Conservation (phyloP, 2,113 vertebrate genomes). For the Hymenochirus boettgeri region DNA sequence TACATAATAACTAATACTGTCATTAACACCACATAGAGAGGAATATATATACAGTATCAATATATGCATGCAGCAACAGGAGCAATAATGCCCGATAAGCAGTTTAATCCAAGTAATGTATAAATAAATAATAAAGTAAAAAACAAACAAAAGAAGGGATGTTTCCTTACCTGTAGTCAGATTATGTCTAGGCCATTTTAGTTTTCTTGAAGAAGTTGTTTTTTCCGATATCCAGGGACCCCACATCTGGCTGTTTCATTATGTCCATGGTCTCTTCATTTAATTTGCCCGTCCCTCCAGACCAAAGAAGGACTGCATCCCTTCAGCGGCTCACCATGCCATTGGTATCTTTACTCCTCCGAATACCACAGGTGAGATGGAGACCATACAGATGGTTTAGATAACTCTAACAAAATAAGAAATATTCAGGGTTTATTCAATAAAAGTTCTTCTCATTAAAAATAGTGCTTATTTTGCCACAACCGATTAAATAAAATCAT, state of each 20-base stretch:
- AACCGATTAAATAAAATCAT: too few species aligned
- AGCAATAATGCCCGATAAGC: too few species aligned
- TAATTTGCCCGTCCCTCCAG: constrained; percentile 75
- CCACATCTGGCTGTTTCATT: constrained; percentile 90
- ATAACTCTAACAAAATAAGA: constrained; percentile 54
- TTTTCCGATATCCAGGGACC: constrained; percentile 73
- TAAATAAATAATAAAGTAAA: too few species aligned
- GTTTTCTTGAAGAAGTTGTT: constrained; percentile 64
- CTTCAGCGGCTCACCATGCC: constrained; percentile 58
- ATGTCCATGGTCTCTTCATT: constrained; percentile 73
- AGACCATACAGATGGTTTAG: constrained; percentile 62
- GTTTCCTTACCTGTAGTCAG: constrained; percentile 85
- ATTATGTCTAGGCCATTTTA: constrained; percentile 73
- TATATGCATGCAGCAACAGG: too few species aligned
- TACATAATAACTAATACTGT: too few species aligned
- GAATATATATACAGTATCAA: too few species aligned
- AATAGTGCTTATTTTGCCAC: too few species aligned
- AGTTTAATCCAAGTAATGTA: too few species aligned
- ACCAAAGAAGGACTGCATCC: constrained; percentile 87
- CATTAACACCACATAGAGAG: too few species aligned
- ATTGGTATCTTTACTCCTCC: constrained; percentile 50
- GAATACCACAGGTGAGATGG: constrained; percentile 50
- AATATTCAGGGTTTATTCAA: too few species aligned
- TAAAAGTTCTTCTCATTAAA: too few species aligned
- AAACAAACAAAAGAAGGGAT: too few species aligned